These are phyloP conservation scores for Priocnemis perturbator DNA, from an alignment of 2,888 invertebrate species.

Conservation along the genomic window DNA sequence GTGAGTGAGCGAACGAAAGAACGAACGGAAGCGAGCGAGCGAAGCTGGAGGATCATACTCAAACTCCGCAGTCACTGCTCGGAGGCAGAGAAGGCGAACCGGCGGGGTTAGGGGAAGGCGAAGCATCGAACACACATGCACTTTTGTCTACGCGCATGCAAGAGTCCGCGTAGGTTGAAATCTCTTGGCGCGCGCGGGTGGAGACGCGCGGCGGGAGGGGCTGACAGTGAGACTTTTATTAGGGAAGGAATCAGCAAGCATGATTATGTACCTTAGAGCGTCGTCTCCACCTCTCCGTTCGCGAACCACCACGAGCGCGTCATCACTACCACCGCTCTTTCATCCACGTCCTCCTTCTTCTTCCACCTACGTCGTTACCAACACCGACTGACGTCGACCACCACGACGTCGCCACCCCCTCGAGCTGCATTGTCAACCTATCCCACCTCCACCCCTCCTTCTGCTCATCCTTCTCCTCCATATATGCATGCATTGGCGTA, in stretches of 20 bases:
- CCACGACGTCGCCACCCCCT: conserved; percentile 51
- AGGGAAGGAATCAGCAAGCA: conserved; percentile 75
- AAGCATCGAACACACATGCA: not conserved
- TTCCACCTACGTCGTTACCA: conserved; percentile 35
- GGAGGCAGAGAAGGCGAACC: conserved; percentile 21
- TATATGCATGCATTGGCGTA: conserved; percentile 63
- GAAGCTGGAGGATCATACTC: conserved; percentile 22
- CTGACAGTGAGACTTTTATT: conserved; percentile 74
- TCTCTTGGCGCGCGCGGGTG: conserved; percentile 27
- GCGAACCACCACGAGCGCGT: conserved; percentile 25
- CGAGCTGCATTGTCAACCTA: conserved; percentile 59
- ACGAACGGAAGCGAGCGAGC: conserved; percentile 11
- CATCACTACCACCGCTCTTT: conserved; percentile 26
- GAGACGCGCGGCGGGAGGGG: conserved; percentile 47
- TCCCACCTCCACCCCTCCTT: conserved; percentile 29
- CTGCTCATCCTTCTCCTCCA: conserved; percentile 30
- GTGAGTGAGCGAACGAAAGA: not conserved
- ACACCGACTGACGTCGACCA: conserved; percentile 45
- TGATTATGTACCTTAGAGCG: conserved; percentile 75
- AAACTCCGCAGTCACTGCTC: conserved; percentile 12
- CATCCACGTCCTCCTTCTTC: conserved; percentile 22
- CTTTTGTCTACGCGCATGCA: conserved; percentile 11
- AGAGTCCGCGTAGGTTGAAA: conserved; percentile 8
- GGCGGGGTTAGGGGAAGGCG: conserved; percentile 1
- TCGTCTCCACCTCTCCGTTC: conserved; percentile 62